Conservation (phyloP, 2,797 vertebrate genomes). For the Leptodactylus fallax region DNA sequence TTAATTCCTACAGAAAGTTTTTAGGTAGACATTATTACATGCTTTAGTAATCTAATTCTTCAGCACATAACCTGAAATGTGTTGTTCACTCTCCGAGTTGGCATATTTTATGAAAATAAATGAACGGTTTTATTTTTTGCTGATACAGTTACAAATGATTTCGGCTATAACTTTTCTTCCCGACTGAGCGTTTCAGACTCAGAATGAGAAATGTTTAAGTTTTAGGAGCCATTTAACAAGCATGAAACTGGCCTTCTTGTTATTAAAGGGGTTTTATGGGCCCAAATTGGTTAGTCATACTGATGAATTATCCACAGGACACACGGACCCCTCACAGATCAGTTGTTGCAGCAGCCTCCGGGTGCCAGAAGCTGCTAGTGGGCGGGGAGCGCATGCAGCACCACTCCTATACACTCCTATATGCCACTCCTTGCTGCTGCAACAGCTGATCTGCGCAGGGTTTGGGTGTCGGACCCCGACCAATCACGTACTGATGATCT, state of each 20-base stretch:
- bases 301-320: too few relatives aligned
- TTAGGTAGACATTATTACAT: constrained; percentile 19
- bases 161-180: background rate
- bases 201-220: background rate
- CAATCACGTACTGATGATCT: too few relatives aligned
- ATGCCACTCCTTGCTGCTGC: too few relatives aligned
- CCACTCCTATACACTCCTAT: too few relatives aligned
- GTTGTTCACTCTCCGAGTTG: background rate
- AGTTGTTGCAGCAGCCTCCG: too few relatives aligned
- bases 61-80: constrained; percentile 43
- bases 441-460: too few relatives aligned
- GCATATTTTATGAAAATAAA: constrained; percentile 20
- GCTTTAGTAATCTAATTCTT: constrained; percentile 18
- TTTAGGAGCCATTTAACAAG: background rate
- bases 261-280: too few relatives aligned
- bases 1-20: constrained; percentile 27
- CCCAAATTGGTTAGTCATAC: too few relatives aligned
- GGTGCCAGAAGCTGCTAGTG: too few relatives aligned
- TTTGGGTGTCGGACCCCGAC: too few relatives aligned
- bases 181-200: background rate
- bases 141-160: background rate
- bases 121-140: constrained; percentile 17
- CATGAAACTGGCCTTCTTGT: background rate
- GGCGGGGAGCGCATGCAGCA: too few relatives aligned
- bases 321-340: too few relatives aligned